Evolutionary conservation across 2,113 vertebrate genomes (phyloP).

Genomic region (Scatophagus argus): DNA sequence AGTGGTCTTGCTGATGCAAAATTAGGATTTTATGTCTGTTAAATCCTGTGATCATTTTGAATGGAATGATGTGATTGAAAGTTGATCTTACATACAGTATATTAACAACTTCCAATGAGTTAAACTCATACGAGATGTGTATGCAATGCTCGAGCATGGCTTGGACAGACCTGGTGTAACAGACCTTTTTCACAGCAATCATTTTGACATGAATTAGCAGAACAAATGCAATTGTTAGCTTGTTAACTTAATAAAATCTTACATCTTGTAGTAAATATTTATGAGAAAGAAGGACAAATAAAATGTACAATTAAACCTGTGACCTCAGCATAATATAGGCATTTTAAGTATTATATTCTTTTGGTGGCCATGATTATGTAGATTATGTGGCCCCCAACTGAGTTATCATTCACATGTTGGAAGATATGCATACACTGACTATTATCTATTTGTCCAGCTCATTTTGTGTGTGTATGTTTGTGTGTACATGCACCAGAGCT

Average conservation of each 20-base stretch:
- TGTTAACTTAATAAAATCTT: slow-evolving; percentile 14
- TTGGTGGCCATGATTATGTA: background rate
- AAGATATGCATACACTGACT: slow-evolving; percentile 5
- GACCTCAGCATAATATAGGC: slow-evolving; percentile 2
- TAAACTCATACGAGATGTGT: too few species aligned
- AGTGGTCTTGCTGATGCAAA: too few species aligned
- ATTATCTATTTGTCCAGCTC: background rate
- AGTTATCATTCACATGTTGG: background rate
- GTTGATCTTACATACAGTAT: too few species aligned
- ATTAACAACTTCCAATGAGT: too few species aligned
- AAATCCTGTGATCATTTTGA: too few species aligned
- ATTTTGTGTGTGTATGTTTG: slow-evolving; percentile 6
- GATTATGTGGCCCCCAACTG: background rate
- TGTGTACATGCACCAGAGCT: background rate
- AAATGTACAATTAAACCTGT: slow-evolving; percentile 33
- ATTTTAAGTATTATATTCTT: slow-evolving; percentile 9
- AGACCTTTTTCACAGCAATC: too few species aligned
- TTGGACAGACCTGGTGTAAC: too few species aligned
- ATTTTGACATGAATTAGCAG: too few species aligned
- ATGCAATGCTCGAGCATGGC: too few species aligned
- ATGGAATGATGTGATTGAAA: too few species aligned
- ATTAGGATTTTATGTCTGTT: too few species aligned
- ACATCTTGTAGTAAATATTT: slow-evolving; percentile 5
- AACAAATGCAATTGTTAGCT: too few species aligned
- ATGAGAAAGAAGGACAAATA: slow-evolving; percentile 19